phyloP scores from a whole-genome alignment of 1,140 invertebrate genomes.

The Lepidurus packardi region DNA sequence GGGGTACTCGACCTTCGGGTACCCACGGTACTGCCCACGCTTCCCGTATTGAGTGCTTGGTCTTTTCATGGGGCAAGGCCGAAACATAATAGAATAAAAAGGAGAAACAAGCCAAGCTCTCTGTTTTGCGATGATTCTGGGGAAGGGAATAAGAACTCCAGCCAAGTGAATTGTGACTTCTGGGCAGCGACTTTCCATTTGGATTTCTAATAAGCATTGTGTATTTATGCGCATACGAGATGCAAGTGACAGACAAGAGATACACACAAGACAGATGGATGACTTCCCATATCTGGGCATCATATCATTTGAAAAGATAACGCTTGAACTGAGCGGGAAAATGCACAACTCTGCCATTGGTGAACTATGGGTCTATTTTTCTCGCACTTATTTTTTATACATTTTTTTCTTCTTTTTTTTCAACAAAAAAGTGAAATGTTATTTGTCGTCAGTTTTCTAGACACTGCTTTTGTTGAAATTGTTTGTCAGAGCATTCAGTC shows the following conservation, averaged over 20 bases:
- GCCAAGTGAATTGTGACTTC: not conserved
- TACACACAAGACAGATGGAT: slow-evolving; percentile 9
- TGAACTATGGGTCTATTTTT: too few species aligned
- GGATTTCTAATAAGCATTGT: not conserved
- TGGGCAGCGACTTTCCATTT: not conserved
- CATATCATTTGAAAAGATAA: not conserved
- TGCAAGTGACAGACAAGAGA: slow-evolving; percentile 11
- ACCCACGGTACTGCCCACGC: too few species aligned
- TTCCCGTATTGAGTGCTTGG: too few species aligned
- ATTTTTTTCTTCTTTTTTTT: not conserved
- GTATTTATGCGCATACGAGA: slow-evolving; percentile 21
- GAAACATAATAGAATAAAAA: too few species aligned
- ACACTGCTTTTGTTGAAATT: not conserved
- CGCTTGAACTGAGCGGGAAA: not conserved
- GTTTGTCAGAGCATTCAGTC: not conserved
- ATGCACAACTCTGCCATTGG: not conserved
- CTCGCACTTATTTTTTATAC: too few species aligned
- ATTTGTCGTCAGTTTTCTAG: not conserved
- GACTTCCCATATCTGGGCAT: not conserved
- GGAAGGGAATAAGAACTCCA: too few species aligned
- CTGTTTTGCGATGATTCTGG: too few species aligned
- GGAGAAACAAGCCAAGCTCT: too few species aligned
- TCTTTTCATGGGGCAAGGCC: too few species aligned
- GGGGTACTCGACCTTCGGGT: too few species aligned
- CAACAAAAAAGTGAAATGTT: not conserved